A percentile compares a stretch with the other conserved stretches of the same genome.
phyloP scores from a whole-genome alignment of 2,113 vertebrate species.

The Scopus umbretta region DNA sequence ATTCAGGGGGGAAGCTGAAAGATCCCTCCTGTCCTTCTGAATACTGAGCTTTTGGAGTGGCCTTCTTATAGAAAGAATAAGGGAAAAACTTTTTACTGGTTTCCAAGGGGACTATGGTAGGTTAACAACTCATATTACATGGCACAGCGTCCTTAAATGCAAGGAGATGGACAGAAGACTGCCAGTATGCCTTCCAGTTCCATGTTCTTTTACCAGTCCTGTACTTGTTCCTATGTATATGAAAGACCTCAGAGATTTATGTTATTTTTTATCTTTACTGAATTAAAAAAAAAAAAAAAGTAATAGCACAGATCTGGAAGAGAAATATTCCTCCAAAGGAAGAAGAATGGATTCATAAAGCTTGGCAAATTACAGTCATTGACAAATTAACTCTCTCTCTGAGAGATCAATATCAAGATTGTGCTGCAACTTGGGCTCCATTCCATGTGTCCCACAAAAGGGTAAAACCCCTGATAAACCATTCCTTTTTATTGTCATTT shows the following conservation, averaged over 20 bases:
- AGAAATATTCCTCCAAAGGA: slow-evolving; percentile 49
- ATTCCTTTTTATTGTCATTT: slow-evolving; percentile 32
- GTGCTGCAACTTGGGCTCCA: slow-evolving; percentile 26
- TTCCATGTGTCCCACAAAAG: slow-evolving; percentile 32
- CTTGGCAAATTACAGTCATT: slow-evolving; percentile 62
- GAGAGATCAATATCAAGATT: slow-evolving; percentile 58
- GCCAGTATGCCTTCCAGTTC: not conserved
- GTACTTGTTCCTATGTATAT: not conserved
- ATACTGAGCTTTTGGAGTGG: not conserved
- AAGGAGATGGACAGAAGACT: not conserved
- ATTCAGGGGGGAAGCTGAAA: not conserved
- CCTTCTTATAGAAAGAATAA: not conserved
- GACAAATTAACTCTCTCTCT: slow-evolving; percentile 58
- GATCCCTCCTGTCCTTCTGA: not conserved
- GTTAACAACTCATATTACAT: not conserved
- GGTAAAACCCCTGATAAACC: slow-evolving; percentile 21
- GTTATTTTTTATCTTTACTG: slow-evolving; percentile 37
- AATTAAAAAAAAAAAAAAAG: slow-evolving; percentile 19
- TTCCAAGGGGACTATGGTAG: not conserved
- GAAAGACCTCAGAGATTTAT: slow-evolving; percentile 1
- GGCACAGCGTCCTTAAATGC: not conserved
- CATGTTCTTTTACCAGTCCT: not conserved
- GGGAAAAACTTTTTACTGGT: not conserved
- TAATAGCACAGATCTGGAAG: slow-evolving; percentile 19
- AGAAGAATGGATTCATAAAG: slow-evolving; percentile 65